Conservation (phyloP, 1,140 invertebrate genomes). For the Littorina saxatilis region DNA sequence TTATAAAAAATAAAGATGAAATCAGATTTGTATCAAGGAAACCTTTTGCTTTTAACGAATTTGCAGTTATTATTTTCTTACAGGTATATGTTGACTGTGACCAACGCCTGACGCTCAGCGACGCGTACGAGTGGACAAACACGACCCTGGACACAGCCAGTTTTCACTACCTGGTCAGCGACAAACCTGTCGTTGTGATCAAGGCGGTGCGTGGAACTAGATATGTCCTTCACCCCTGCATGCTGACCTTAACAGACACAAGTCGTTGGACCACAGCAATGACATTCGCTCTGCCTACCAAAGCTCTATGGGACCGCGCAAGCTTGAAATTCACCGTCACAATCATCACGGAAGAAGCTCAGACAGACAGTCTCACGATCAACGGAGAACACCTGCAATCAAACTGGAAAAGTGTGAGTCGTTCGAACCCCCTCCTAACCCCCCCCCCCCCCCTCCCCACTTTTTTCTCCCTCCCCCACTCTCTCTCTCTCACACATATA, state of each 20-base stretch:
- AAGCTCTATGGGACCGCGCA: background rate
- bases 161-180: background rate
- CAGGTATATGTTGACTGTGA: constrained; percentile 10
- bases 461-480: too few relatives aligned
- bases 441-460: too few relatives aligned
- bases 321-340: background rate
- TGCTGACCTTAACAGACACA: background rate
- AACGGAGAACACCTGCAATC: too few relatives aligned
- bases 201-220: background rate
- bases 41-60: too few relatives aligned
- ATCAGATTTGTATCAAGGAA: background rate
- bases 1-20: background rate
- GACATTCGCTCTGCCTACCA: background rate
- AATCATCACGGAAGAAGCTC: background rate
- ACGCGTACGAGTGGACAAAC: background rate
- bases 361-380: background rate
- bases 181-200: background rate
- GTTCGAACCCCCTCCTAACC: too few relatives aligned
- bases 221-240: background rate
- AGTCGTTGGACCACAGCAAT: background rate
- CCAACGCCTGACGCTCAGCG: background rate
- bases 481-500: too few relatives aligned
- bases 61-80: background rate
- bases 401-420: too few relatives aligned
- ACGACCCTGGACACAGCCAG: background rate